phyloP scores from a whole-genome alignment of 2,797 vertebrate species.

The Dromococcyx pavoninus region DNA sequence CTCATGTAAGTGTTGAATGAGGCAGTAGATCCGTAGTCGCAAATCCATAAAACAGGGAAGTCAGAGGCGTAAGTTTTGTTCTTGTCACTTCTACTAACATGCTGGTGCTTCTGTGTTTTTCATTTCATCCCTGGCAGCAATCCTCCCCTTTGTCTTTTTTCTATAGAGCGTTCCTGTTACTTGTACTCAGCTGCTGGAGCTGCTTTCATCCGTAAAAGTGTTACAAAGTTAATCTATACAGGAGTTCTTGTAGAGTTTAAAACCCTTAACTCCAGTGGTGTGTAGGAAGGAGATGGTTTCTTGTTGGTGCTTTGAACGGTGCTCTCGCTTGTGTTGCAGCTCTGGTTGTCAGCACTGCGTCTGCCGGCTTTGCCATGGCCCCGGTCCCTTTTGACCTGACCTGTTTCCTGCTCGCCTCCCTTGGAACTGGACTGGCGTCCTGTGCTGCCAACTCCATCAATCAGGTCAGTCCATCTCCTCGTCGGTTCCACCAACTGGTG shows the following conservation, averaged over 20 bases:
- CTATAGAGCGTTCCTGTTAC: neutral
- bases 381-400: slow-evolving; percentile 88
- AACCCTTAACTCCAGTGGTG: neutral
- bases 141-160: neutral
- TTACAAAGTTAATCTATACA: neutral
- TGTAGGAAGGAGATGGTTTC: neutral
- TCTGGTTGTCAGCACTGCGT: slow-evolving; percentile 89
- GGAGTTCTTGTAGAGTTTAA: neutral
- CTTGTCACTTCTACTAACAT: neutral
- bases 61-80: neutral
- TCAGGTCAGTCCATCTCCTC: slow-evolving; percentile 84
- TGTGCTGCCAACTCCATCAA: slow-evolving; percentile 95
- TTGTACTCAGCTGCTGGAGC: neutral
- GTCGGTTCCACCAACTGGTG: neutral
- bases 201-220: neutral
- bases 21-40: neutral
- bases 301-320: neutral
- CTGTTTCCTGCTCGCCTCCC: slow-evolving; percentile 83
- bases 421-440: slow-evolving; percentile 92
- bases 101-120: neutral
- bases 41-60: neutral
- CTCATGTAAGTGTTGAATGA: neutral
- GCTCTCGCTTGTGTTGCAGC: slow-evolving; percentile 78
- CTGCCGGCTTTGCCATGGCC: slow-evolving; percentile 92
- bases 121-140: neutral